Conservation (phyloP, 2,888 invertebrate genomes). For the Tinea pellionella region DNA sequence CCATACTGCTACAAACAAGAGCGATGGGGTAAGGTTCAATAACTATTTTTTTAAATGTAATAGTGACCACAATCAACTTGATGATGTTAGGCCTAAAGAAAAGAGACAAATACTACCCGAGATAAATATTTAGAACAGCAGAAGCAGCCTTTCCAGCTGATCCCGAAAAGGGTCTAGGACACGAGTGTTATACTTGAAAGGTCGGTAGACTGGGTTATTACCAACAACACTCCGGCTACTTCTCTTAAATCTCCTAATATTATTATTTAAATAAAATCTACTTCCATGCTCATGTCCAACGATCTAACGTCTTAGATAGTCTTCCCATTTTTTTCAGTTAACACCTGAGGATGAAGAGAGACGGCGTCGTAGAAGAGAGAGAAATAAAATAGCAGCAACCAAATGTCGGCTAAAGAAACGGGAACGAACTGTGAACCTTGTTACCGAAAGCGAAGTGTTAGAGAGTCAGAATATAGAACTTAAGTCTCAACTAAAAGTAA, state of each 20-base stretch:
- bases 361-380: constrained; percentile 84
- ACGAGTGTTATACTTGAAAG: no score
- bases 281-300: not conserved
- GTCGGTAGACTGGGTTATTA: no score
- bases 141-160: no score
- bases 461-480: constrained; percentile 88
- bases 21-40: constrained; percentile 58
- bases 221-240: no score
- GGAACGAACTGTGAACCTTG: constrained; percentile 86
- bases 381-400: constrained; percentile 95
- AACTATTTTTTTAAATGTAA: not conserved
- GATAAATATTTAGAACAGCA: no score
- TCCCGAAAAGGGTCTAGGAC: no score
- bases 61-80: not conserved
- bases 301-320: not conserved
- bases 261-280: no score
- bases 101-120: no score
- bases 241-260: no score
- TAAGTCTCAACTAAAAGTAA: constrained; percentile 79
- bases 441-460: constrained; percentile 86
- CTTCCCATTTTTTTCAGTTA: constrained; percentile 62
- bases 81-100: not conserved
- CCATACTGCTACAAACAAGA: constrained; percentile 61
- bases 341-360: constrained; percentile 94
- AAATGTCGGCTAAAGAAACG: constrained; percentile 95